Evolutionary conservation across 2,888 invertebrate genomes (phyloP), one percentile per base, ranked within the genome.

Genomic region (Notodonta ziczac): DNA sequence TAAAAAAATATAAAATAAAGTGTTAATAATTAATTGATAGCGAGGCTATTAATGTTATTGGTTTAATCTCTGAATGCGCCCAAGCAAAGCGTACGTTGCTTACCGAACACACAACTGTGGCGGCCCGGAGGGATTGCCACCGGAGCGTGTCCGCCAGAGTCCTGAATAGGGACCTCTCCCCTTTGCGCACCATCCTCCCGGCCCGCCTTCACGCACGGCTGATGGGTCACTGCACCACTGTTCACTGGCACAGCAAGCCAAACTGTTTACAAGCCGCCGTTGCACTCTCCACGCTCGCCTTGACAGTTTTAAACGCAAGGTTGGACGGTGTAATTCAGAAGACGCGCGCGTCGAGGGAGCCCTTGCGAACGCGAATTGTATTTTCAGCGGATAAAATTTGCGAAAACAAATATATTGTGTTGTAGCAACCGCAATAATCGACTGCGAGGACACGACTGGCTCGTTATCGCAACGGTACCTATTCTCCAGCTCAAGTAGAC

Each of bases 381-480:
- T 73, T 72, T 73, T 69, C 74, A 78, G 70, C 69, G 70, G 72
- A 73, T 74, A 73, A 77, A 73, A 71, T 74, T 65, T 70, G 66
- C 73, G 78, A 84, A 77, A 83, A 81, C 82, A 82, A 81, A 81
- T 79, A 82, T 75, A 82, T 78, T 78, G 71, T 77, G 71, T 77
- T 78, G 81, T 83, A 84, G 83, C 90, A 89, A 91, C 93, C 93
- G 91, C 87, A 88, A 92, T 92, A 89, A 91, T 86, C 92, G 90
- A 80, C 84, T 80, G 91, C 89, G 88, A 86, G 88, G 86, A 88
- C 86, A 83, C 89, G 90, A 93, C 93, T 93, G 92, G 86, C 89
- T 83, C 82, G 87, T 91, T 93, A 92, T 92, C 90, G 87, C 81
- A 69, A 77, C 86, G 83, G 88, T 87, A 88, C 88, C 88, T 90